Evolutionary conservation across 1,140 invertebrate species (phyloP).

Genomic region (Neodiprion lecontei): DNA sequence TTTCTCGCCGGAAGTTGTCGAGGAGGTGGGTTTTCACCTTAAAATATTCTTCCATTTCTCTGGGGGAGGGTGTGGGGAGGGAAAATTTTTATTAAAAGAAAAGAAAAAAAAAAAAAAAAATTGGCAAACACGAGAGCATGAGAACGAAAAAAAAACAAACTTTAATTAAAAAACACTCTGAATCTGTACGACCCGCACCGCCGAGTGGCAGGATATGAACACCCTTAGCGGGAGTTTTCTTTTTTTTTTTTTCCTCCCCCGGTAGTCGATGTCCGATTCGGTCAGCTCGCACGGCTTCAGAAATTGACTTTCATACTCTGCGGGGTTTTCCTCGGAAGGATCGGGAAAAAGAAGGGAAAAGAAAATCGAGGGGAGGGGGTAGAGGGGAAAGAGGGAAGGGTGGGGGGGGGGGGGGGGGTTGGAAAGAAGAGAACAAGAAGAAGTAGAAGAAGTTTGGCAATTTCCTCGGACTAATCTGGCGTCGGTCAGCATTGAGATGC

Average conservation of each 20-base stretch:
- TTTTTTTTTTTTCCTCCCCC: neutral
- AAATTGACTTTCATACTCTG: neutral
- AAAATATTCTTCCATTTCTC: too few species aligned
- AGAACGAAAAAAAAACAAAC: neutral
- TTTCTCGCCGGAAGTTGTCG: too few species aligned
- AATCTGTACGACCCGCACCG: too few species aligned
- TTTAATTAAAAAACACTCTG: neutral
- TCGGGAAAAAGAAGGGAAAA: slow-evolving; percentile 1
- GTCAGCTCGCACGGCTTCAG: neutral
- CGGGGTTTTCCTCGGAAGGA: slow-evolving; percentile 7
- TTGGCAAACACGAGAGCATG: neutral
- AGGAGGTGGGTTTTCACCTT: too few species aligned
- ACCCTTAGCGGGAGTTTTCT: neutral
- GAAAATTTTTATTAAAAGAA: neutral
- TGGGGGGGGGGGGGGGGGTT: neutral
- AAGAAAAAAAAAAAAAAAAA: neutral
- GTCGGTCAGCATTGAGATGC: slow-evolving; percentile 62
- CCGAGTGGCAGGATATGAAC: too few species aligned
- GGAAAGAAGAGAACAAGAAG: slow-evolving; percentile 13
- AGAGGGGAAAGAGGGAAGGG: neutral
- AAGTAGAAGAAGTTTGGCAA: slow-evolving; percentile 60
- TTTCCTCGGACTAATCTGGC: slow-evolving; percentile 61
- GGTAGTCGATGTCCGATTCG: neutral
- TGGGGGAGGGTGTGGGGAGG: neutral
- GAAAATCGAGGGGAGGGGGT: neutral